Conservation (phyloP, 2,888 invertebrate genomes). For the Agonopterix alstromeriana region DNA sequence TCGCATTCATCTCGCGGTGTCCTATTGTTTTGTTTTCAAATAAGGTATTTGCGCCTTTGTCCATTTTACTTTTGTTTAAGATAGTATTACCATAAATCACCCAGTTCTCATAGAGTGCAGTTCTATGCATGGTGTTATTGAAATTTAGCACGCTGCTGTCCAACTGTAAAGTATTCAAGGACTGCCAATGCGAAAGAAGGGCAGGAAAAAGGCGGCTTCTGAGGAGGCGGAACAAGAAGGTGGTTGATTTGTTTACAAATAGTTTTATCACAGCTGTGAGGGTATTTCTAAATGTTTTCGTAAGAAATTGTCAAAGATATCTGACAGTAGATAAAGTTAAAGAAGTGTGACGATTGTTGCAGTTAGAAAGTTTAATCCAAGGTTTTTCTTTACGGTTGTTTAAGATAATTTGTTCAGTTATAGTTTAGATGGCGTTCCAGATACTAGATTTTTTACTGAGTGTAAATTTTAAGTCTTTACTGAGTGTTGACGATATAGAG, state of each 20-base stretch:
- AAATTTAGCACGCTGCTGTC: constrained; percentile 63
- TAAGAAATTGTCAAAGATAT: not conserved
- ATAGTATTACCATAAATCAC: not conserved
- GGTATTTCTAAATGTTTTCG: not conserved
- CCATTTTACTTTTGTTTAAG: constrained; percentile 7
- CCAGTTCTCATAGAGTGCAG: not conserved
- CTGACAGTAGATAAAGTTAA: too few species aligned
- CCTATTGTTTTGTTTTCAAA: constrained; percentile 26
- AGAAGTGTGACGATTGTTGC: too few species aligned
- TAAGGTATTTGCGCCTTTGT: constrained; percentile 16
- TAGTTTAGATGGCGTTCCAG: constrained; percentile 7
- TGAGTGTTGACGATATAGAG: constrained; percentile 2
- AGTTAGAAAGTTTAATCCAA: constrained; percentile 7
- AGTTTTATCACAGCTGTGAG: constrained; percentile 4
- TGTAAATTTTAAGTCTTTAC: constrained; percentile 3
- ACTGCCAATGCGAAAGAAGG: constrained; percentile 72
- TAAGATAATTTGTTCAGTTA: not conserved
- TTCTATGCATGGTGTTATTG: constrained; percentile 51
- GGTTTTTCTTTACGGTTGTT: not conserved
- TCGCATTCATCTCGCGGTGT: constrained; percentile 24
- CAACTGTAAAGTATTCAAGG: constrained; percentile 56
- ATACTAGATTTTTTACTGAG: constrained; percentile 3
- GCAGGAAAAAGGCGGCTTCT: constrained; percentile 68
- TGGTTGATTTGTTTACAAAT: constrained; percentile 6
- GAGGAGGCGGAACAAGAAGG: constrained; percentile 48